Evolutionary conservation across 2,888 invertebrate species (phyloP).

Genomic region (Lithosia quadra): DNA sequence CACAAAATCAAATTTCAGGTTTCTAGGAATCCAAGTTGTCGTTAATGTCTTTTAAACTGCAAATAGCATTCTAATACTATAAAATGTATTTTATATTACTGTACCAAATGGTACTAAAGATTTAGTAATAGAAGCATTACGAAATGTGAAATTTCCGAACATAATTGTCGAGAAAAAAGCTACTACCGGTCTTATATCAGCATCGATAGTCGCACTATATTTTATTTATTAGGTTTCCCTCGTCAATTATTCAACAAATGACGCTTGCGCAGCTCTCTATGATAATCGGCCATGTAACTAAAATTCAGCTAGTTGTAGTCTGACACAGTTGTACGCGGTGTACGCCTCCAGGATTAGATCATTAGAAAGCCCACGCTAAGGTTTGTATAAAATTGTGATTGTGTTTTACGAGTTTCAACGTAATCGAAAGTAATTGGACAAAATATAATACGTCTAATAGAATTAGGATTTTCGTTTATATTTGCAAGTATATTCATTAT

Average conservation of each 20-base stretch:
- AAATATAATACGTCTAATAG: neutral
- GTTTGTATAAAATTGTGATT: slow-evolving; percentile 36
- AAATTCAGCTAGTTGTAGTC: slow-evolving; percentile 59
- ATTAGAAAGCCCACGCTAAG: slow-evolving; percentile 58
- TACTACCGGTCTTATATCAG: neutral
- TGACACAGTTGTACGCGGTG: slow-evolving; percentile 60
- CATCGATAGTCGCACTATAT: slow-evolving; percentile 25
- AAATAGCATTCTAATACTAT: neutral
- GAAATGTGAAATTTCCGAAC: neutral
- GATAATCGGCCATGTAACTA: slow-evolving; percentile 62
- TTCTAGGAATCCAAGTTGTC: neutral
- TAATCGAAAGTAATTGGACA: slow-evolving; percentile 16
- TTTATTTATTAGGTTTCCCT: slow-evolving; percentile 51
- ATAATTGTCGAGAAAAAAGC: neutral
- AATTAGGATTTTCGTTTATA: no score
- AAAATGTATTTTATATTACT: neutral
- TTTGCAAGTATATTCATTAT: neutral
- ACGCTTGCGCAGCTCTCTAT: slow-evolving; percentile 62
- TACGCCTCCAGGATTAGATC: slow-evolving; percentile 65
- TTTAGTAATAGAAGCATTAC: neutral
- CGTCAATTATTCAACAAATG: slow-evolving; percentile 61
- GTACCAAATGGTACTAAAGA: neutral
- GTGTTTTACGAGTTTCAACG: slow-evolving; percentile 30
- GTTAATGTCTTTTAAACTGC: neutral
- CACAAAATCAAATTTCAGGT: neutral